A percentile compares a stretch with the other conserved stretches of the same genome.
Evolutionary conservation across 2,113 vertebrate species (phyloP).

Genomic region (Astatotilapia flaviijosephi): DNA sequence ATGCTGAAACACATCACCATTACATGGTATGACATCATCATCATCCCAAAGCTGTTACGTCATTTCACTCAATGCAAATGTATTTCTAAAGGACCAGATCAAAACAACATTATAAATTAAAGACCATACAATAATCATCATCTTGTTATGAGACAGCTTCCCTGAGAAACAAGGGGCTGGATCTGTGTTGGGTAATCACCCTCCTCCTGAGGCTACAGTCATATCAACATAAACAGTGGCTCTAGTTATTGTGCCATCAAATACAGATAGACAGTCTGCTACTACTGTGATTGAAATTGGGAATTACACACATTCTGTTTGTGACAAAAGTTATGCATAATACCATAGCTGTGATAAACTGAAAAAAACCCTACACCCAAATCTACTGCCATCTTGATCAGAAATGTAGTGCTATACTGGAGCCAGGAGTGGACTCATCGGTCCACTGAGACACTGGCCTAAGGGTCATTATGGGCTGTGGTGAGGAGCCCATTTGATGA

Average conservation of each 20-base stretch:
- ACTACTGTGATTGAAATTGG: not conserved
- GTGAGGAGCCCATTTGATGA: not conserved
- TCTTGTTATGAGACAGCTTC: not conserved
- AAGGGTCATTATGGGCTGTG: not conserved
- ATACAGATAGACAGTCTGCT: not conserved
- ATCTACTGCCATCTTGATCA: not conserved
- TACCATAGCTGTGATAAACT: not conserved
- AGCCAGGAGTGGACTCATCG: not conserved
- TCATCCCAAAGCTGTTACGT: not conserved
- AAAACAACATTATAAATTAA: not conserved
- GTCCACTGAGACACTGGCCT: not conserved
- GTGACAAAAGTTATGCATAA: not conserved
- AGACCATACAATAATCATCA: not conserved
- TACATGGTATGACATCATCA: not conserved
- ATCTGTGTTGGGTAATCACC: not conserved
- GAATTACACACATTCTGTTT: not conserved
- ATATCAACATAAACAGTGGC: not conserved
- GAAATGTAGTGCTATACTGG: not conserved
- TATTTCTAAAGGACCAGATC: not conserved
- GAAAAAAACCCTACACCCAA: not conserved
- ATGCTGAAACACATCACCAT: conserved; percentile 66
- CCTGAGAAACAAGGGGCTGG: not conserved
- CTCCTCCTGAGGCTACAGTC: not conserved
- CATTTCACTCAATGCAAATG: not conserved
- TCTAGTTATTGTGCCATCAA: not conserved